phyloP scores from a whole-genome alignment of 2,113 vertebrate genomes.

The Megatriorchis doriae region DNA sequence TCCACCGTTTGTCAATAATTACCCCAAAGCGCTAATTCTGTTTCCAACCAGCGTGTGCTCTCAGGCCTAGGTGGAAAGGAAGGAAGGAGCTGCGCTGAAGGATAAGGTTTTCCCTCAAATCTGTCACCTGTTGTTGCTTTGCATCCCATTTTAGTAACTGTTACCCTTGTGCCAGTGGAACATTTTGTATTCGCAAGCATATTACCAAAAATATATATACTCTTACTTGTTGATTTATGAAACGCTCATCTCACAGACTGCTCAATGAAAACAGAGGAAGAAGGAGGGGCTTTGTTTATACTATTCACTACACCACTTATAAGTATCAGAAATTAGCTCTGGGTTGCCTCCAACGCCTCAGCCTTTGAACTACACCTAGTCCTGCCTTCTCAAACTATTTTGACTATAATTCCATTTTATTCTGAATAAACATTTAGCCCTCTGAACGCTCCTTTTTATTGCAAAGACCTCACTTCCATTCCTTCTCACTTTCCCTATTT shows the following conservation, averaged over 20 bases:
- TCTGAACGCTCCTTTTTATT: background rate
- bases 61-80: background rate
- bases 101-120: background rate
- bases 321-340: background rate
- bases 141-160: background rate
- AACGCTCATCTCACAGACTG: background rate
- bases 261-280: background rate
- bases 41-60: background rate
- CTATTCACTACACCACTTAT: background rate
- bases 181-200: background rate
- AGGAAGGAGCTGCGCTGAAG: background rate
- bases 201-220: background rate
- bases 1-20: background rate
- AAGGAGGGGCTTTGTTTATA: background rate
- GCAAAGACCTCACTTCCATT: background rate
- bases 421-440: background rate
- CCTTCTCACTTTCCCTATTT: background rate
- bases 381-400: background rate
- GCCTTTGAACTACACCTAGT: background rate
- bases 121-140: background rate
- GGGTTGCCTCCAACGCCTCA: background rate
- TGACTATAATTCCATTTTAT: background rate
- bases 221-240: background rate
- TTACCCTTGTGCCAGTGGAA: background rate
- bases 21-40: background rate